Base-by-base conservation (phyloP, 2,797 vertebrate species). In the Eupleurogrammus muticus region DNA sequence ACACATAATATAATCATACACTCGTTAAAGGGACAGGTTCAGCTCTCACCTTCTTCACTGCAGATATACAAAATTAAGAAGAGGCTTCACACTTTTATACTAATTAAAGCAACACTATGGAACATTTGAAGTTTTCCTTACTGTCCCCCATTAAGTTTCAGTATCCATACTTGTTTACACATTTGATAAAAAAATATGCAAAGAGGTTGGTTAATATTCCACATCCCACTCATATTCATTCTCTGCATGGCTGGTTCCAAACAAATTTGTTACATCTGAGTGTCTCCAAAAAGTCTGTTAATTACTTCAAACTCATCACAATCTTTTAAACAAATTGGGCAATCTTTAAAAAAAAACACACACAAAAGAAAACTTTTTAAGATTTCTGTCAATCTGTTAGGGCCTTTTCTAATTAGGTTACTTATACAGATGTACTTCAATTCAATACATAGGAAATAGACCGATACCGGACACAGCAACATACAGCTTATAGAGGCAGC, bases 381-480 rank as follows among this genome's bases (percentile, higher is more conserved):
- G 32, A 32, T 55, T 62, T 0, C 13, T 74, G 76, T 76, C 42
- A 49, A 48, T 57, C 35, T 34, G 7, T 77, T 70, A 62, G 47
- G 34, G 2, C 2, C n/a, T 46, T 48, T 79, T 71, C 38, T 11
- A 36, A 62, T 50, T 16, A 20, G 17, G 13, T 62, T 63, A 61
- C 38, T 3, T 40, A 23, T 47, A 32, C 32, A 56, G 23, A 49
- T 51, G 3, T 6, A 28, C 53, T 74, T 62, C 50, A 75, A 44
- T 44, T 76, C 9, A 34, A 17, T 63, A 23, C 67, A 52, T 36
- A 42, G 55, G 19, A 75, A 79, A 42, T 59, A 24, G 28, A 71
- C 40, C 35, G 49, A 56, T n/a, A 64, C 8, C 52, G 70, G 42
- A 62, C 54, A 63, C 21, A 70, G 61, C 56, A 48, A 61, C 46